These are phyloP conservation scores for Caretta caretta DNA, from an alignment of 2,113 vertebrate genomes.

Conservation along the genomic window DNA sequence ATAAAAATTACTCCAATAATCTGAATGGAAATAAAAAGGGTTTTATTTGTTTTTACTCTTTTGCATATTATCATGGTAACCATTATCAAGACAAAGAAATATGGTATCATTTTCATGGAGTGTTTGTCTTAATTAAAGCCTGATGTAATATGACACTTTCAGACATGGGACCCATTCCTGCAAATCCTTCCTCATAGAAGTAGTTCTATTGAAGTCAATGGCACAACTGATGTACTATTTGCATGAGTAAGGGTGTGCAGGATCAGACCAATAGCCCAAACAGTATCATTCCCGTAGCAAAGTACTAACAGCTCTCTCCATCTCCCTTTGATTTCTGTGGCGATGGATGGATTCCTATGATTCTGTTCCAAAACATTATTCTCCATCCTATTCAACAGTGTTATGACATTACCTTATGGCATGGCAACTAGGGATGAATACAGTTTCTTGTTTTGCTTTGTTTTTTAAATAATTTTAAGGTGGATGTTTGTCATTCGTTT, in stretches of 20 bases:
- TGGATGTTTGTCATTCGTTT: background rate
- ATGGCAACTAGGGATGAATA: background rate
- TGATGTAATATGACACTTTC: background rate
- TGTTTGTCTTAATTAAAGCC: background rate
- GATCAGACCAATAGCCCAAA: background rate
- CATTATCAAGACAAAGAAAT: background rate
- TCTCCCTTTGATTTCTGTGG: rapidly evolving
- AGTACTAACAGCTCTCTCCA: background rate
- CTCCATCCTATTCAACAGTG: background rate
- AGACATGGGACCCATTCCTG: background rate
- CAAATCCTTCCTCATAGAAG: background rate
- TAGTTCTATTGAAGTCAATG: background rate
- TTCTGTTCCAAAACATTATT: rapidly evolving
- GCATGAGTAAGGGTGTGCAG: background rate
- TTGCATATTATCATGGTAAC: slow-evolving; percentile 42
- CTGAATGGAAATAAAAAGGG: slow-evolving; percentile 70
- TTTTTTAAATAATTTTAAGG: background rate
- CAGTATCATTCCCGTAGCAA: rapidly evolving
- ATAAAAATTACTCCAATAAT: slow-evolving; percentile 79
- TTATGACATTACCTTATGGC: background rate
- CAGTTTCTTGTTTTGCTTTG: rapidly evolving
- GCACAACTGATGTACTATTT: background rate
- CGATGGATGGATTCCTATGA: rapidly evolving
- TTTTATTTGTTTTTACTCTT: slow-evolving; percentile 67
- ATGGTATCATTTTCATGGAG: background rate